Percentiles rank a stretch among this genome's conserved stretches.
Evolutionary conservation across 2,797 vertebrate species (phyloP).

Genomic region (Cercopithecus petaurista): DNA sequence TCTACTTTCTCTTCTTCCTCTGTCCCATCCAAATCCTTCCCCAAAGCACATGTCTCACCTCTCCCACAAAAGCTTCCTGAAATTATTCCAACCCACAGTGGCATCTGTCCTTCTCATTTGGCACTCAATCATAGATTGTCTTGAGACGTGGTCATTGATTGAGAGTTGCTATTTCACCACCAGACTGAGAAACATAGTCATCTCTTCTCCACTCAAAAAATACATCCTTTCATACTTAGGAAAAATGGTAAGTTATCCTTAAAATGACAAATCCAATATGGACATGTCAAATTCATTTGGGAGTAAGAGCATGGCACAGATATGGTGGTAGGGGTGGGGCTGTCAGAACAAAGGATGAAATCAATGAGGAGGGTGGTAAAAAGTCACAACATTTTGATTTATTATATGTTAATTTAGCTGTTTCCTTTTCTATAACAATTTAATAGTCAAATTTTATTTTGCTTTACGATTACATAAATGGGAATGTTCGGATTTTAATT

Average conservation of each 20-base stretch:
- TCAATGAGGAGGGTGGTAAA: background rate
- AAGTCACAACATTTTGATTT: background rate
- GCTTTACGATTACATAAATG: conserved; percentile 51
- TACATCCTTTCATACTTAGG: background rate
- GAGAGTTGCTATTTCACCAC: background rate
- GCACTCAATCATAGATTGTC: background rate
- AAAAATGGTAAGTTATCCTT: conserved; percentile 24
- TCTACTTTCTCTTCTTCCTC: background rate
- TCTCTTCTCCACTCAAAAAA: background rate
- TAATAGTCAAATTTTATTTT: conserved; percentile 47
- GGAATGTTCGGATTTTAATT: conserved; percentile 65
- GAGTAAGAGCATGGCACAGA: background rate
- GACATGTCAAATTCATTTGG: background rate
- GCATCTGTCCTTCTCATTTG: background rate
- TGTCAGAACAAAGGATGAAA: background rate
- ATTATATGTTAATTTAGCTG: conserved; percentile 37
- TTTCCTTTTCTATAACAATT: conserved; percentile 50
- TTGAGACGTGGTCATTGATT: background rate
- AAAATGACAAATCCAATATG: conserved; percentile 29
- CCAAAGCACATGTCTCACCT: background rate
- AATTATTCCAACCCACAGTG: background rate
- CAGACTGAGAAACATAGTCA: background rate
- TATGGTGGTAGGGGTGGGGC: rapidly evolving
- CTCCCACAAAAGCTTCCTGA: background rate
- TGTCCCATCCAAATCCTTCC: background rate